Evolutionary conservation across 2,797 vertebrate species (phyloP), one percentile per base, ranked within the genome.

Genomic region (Eulemur albifrons): DNA sequence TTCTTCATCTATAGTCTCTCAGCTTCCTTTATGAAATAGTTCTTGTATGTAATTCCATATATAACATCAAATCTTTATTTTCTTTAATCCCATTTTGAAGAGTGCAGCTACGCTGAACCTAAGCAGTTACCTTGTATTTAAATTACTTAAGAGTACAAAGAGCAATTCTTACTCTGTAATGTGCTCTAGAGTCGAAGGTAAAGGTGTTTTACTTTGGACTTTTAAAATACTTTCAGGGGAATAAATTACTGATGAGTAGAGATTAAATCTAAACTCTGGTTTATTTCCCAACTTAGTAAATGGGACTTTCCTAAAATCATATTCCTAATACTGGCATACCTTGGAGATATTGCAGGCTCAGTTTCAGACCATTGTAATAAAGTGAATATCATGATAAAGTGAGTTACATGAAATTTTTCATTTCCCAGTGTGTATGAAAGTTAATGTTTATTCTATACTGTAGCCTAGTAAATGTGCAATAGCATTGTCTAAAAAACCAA

Each of bases 61-160:
- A 13, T 81, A 57, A 65, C 32, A 59, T 50, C 57, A 90, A 45
- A 52, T 45, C 50, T 85, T 69, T 89, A 91, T 86, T 84, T 77
- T 70, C 17, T 83, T 82, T 89, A 90, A 63, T 88, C 43, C 52
- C 20, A 75, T 88, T 76, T 90, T 45, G 0, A 88, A 86, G 94
- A 76, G 67, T 43, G 48, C 3, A 85, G 21, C 77, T 79, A 15
- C 35, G 5, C 18, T 81, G 43, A 88, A 73, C 17, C 69, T 93
- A 88, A 95, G 20, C 76, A 81, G 57, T 75, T 90, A n/a, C 25
- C 15, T 94, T 79, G 7, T 82, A 69, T 76, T 97, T 87, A 93
- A 95, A 77, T 94, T 50, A 77, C 40, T 65, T 48, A 80, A 92
- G 43, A 93, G 75, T 79, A 86, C 5, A n/a, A 87, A 80, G 52